A percentile compares a stretch with the other conserved stretches of the same genome.
Evolutionary conservation across 1,140 invertebrate species (phyloP).

Genomic region (Acarapis woodi): DNA sequence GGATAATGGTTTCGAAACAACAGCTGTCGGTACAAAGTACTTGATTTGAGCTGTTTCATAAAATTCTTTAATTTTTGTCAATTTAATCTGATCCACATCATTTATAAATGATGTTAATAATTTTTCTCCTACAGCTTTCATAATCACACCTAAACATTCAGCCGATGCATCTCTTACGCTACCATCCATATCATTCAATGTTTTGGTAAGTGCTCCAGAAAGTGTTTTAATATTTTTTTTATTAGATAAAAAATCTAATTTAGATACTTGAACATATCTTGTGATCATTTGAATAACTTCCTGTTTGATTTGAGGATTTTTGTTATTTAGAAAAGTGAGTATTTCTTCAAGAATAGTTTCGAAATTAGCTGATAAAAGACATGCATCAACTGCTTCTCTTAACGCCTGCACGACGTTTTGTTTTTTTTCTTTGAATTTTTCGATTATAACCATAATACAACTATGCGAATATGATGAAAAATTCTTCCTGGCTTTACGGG

Average conservation of each 20-base stretch:
- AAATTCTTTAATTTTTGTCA: constrained; percentile 78
- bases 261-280: constrained; percentile 45
- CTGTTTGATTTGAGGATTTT: constrained; percentile 75
- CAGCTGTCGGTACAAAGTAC: constrained; percentile 5
- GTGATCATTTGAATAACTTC: constrained; percentile 69
- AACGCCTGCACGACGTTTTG: constrained; percentile 51
- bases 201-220: constrained; percentile 44
- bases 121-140: constrained; percentile 80
- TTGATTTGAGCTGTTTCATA: constrained; percentile 65
- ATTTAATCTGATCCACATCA: constrained; percentile 67
- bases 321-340: constrained; percentile 54
- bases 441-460: constrained; percentile 45
- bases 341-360: constrained; percentile 63
- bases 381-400: constrained; percentile 68
- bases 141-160: constrained; percentile 68
- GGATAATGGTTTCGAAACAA: constrained; percentile 8
- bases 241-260: constrained; percentile 37
- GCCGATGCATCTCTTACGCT: constrained; percentile 50
- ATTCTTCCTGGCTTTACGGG: constrained; percentile 52
- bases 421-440: constrained; percentile 97
- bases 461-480: constrained; percentile 48
- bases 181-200: constrained; percentile 55
- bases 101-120: constrained; percentile 47
- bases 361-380: constrained; percentile 45
- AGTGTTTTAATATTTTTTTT: constrained; percentile 76